phyloP scores from a whole-genome alignment of 2,797 vertebrate species.

The Gallinago nigripennis region DNA sequence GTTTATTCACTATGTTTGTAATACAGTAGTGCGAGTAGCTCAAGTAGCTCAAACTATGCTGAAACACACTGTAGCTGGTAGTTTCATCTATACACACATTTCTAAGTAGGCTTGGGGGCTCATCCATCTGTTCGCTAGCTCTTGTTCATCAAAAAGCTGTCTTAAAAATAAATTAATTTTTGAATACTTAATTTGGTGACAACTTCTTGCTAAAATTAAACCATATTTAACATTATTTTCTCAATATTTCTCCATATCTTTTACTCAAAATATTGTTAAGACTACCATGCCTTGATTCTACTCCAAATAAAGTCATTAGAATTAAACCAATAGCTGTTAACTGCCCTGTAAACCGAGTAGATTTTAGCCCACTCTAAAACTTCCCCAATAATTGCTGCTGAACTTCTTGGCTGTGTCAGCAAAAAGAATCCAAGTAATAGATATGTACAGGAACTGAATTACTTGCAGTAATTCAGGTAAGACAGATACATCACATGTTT shows the following conservation, averaged over 20 bases:
- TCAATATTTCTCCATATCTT: background rate
- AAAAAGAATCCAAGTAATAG: background rate
- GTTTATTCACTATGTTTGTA: background rate
- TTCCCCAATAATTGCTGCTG: background rate
- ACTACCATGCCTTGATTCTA: background rate
- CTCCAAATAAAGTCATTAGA: background rate
- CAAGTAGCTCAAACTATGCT: background rate
- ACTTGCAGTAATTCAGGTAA: background rate
- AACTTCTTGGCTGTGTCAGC: background rate
- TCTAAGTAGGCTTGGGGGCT: background rate
- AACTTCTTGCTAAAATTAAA: background rate
- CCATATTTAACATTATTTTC: background rate
- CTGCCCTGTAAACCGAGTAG: background rate
- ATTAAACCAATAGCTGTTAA: background rate
- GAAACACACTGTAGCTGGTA: background rate
- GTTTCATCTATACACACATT: background rate
- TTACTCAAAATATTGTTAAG: background rate
- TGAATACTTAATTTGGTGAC: background rate
- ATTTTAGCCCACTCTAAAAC: background rate
- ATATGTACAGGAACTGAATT: background rate
- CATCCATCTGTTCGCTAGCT: background rate
- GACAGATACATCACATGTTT: background rate
- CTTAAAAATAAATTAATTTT: background rate
- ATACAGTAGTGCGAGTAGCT: background rate
- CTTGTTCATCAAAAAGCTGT: background rate